Evolutionary conservation across 2,888 invertebrate species (phyloP), one percentile per base, ranked within the genome.

Genomic region (Athripsodes cinereus): DNA sequence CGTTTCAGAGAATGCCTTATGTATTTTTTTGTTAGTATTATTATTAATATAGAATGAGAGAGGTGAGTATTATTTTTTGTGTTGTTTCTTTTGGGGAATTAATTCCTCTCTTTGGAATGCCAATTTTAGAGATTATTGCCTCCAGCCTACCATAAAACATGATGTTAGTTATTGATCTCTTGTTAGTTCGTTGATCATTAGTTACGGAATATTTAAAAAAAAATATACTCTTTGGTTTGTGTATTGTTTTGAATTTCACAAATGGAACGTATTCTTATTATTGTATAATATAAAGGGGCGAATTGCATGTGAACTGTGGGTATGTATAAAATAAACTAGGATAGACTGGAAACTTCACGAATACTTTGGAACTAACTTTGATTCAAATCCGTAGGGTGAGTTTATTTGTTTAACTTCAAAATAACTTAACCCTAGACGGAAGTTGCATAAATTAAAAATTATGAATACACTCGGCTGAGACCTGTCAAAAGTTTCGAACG

Each of bases 1-100:
- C 57, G 53, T 22, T 59, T 54, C 55, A 53, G 55, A 52, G 47
- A 22, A 52, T 52, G 51, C 52, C 52, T 35, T 47, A n/a, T 47
- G 21, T 47, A 16, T 40, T 40, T 40, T 40, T 16, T 16, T 40
- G 13, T 13, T 40, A 8, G 6, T 31, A n/a, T n/a, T n/a, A n/a
- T n/a, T n/a, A n/a, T n/a, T n/a, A n/a, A n/a, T n/a, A 40, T 40
- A 40, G 26, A 40, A 40, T n/a, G n/a, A 13, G 40, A 40, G 13
- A 40, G 40, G 40, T 40, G 40, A n/a, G 40, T 40, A 8, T 6
- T 31, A 31, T 40, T 40, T 48, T 48, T 48, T 20, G 26, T 13
- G 50, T 18, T 50, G 26, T 50, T 50, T 50, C 11, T 20, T 8
- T 18, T 22, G 13, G 2, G n/a, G 16, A 22, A 50, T 50, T 50